Evolutionary conservation across 2,888 invertebrate genomes (phyloP).

Genomic region (Camptogramma bilineatum): DNA sequence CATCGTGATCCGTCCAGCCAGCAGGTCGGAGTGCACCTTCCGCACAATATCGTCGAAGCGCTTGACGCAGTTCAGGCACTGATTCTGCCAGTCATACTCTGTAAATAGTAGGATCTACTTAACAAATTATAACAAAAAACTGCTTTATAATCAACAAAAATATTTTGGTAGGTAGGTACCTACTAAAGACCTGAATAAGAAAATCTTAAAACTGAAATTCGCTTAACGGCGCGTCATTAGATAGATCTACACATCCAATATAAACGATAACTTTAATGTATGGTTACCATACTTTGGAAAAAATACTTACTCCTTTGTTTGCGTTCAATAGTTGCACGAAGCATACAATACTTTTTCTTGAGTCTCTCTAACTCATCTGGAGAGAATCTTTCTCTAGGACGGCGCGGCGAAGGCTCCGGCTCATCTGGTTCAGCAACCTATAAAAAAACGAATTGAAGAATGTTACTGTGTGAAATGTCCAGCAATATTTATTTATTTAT

Average conservation of each 20-base stretch:
- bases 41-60: background rate
- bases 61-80: background rate
- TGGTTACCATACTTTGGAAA: no score
- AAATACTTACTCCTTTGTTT: background rate
- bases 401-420: background rate
- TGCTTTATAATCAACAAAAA: background rate
- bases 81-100: background rate
- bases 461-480: no score
- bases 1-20: conserved; percentile 5
- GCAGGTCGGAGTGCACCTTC: conserved; percentile 6
- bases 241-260: no score
- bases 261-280: no score
- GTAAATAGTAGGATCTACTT: conserved; percentile 1
- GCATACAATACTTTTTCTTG: background rate
- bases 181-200: no score
- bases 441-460: background rate
- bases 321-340: background rate
- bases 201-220: no score
- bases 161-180: no score
- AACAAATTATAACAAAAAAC: background rate
- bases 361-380: background rate
- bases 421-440: background rate
- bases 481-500: no score
- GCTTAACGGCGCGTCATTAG: background rate
- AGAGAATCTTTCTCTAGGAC: background rate